A percentile compares a stretch with the other conserved stretches of the same genome.
phyloP scores from a whole-genome alignment of 2,888 invertebrate species.

The Boloria selene region DNA sequence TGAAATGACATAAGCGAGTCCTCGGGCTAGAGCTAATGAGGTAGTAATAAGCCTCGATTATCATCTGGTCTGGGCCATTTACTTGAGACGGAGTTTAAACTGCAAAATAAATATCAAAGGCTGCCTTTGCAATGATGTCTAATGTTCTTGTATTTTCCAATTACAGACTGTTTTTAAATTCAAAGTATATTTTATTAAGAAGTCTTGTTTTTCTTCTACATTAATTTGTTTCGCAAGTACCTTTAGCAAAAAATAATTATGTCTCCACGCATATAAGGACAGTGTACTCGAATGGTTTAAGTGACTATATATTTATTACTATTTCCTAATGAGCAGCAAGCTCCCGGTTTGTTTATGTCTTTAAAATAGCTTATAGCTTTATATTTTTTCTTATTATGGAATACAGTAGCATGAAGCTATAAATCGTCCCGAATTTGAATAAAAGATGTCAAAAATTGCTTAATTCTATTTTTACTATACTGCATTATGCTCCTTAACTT shows the following conservation, averaged over 20 bases:
- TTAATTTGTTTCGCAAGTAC: conserved; percentile 24
- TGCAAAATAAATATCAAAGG: conserved; percentile 63
- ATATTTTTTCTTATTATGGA: too few relatives aligned
- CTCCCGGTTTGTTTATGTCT: neutral
- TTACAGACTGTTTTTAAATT: conserved; percentile 24
- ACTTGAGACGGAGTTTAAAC: conserved; percentile 49
- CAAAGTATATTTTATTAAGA: conserved; percentile 27
- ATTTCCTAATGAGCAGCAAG: conserved; percentile 14
- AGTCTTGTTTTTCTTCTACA: conserved; percentile 21
- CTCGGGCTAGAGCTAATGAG: conserved; percentile 62
- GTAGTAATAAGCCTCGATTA: conserved; percentile 64
- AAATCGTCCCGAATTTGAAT: too few relatives aligned
- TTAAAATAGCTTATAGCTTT: neutral
- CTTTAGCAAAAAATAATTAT: conserved; percentile 16
- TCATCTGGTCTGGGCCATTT: conserved; percentile 58
- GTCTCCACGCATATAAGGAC: conserved; percentile 19
- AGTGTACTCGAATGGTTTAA: conserved; percentile 11
- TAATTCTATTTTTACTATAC: too few relatives aligned
- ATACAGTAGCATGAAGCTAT: too few relatives aligned
- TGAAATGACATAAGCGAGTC: conserved; percentile 55
- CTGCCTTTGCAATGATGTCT: conserved; percentile 46
- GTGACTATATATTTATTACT: conserved; percentile 9
- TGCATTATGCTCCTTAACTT: too few relatives aligned
- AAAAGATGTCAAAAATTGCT: too few relatives aligned
- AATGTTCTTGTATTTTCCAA: conserved; percentile 33